Evolutionary conservation across 2,113 vertebrate genomes (phyloP).

Genomic region (Crypturellus undulatus): DNA sequence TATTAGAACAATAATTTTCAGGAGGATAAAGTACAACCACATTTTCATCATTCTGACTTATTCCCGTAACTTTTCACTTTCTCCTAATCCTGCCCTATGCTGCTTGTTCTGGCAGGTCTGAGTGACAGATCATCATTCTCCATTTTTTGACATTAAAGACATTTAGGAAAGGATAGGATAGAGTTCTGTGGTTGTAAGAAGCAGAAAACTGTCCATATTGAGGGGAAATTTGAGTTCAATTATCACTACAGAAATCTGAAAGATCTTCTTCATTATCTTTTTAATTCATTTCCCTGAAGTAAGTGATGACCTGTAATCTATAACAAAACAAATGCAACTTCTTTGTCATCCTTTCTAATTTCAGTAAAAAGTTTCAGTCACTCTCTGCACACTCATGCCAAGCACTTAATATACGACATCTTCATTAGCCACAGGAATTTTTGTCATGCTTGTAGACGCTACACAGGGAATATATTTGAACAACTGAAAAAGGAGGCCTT

Average conservation of each 20-base stretch:
- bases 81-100: neutral
- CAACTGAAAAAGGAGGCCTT: neutral
- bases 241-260: neutral
- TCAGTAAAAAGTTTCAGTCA: neutral
- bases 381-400: neutral
- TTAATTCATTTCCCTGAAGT: neutral
- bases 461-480: neutral
- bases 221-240: neutral
- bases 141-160: neutral
- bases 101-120: slow-evolving; percentile 1
- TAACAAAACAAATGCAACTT: neutral
- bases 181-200: neutral
- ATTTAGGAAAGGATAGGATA: neutral
- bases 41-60: neutral
- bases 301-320: neutral
- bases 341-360: neutral
- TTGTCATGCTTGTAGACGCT: neutral
- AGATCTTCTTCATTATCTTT: neutral
- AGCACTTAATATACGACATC: neutral
- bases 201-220: neutral
- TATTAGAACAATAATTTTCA: neutral
- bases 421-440: neutral
- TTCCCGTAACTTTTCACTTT: neutral
- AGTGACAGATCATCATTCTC: neutral
- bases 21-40: neutral